Conservation (phyloP, 2,113 vertebrate species). For the Clinocottus analis region DNA sequence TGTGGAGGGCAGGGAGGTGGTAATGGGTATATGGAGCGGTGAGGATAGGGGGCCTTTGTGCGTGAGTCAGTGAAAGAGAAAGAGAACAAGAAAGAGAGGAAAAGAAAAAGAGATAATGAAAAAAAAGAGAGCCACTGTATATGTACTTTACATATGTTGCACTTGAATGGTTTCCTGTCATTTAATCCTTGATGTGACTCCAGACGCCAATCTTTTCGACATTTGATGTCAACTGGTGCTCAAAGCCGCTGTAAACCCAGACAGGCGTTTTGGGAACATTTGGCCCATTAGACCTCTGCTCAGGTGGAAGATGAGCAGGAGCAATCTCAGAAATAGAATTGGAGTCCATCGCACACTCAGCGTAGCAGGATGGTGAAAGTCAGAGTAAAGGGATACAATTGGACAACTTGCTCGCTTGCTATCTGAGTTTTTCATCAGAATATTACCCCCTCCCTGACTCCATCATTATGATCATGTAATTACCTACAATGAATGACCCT, state of each 20-base stretch:
- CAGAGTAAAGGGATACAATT: background rate
- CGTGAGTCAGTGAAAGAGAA: background rate
- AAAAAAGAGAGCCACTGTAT: background rate
- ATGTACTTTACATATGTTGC: constrained; percentile 4
- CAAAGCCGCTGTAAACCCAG: background rate
- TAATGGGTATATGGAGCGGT: background rate
- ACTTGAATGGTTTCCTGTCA: constrained; percentile 17
- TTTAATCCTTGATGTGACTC: constrained; percentile 15
- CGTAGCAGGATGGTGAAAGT: background rate
- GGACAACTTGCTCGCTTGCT: too few relatives aligned
- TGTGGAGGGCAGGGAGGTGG: constrained; percentile 16
- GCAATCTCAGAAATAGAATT: too few relatives aligned
- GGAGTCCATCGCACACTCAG: background rate
- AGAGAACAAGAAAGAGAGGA: background rate
- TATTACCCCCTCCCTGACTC: too few relatives aligned
- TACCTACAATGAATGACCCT: too few relatives aligned
- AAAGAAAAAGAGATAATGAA: background rate
- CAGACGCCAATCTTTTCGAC: constrained; percentile 21
- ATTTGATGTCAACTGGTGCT: constrained; percentile 37
- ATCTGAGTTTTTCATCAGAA: too few relatives aligned
- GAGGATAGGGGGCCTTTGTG: background rate
- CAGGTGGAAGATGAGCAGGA: background rate
- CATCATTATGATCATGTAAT: too few relatives aligned
- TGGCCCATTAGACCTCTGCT: background rate
- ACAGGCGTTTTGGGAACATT: background rate